These are phyloP conservation scores for Trichomalopsis sarcophagae DNA, from an alignment of 1,140 invertebrate genomes.

Conservation along the genomic window DNA sequence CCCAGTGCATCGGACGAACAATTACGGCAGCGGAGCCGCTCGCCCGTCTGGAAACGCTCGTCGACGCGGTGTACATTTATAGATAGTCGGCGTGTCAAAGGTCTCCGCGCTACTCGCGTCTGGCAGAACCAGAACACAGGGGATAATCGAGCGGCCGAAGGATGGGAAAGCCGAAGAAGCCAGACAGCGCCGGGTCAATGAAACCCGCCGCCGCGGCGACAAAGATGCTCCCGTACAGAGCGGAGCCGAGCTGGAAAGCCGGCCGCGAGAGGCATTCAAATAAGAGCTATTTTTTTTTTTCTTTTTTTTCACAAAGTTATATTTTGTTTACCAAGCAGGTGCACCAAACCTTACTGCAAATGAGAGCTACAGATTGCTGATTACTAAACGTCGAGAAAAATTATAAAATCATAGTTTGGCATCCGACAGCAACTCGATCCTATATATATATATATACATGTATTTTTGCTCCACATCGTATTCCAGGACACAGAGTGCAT, in stretches of 20 bases:
- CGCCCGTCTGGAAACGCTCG: background rate
- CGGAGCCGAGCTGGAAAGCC: background rate
- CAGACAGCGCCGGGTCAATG: slow-evolving; percentile 20
- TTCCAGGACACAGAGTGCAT: no score
- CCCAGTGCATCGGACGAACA: background rate
- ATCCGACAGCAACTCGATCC: no score
- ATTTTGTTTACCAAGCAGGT: no score
- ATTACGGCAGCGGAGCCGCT: background rate
- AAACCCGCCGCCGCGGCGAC: background rate
- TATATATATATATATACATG: no score
- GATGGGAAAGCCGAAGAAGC: slow-evolving; percentile 1
- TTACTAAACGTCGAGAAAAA: no score
- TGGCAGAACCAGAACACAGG: background rate
- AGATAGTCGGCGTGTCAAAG: background rate
- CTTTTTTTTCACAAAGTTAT: no score
- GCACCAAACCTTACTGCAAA: no score
- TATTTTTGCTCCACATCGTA: no score
- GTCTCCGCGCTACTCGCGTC: background rate
- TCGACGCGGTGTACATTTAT: background rate
- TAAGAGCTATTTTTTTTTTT: no score
- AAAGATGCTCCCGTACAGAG: background rate
- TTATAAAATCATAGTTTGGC: no score
- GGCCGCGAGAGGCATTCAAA: background rate
- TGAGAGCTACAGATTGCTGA: no score
- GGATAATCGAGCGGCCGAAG: background rate